Conservation (phyloP, 2,797 vertebrate species). For the Brachyalestes nurse region DNA sequence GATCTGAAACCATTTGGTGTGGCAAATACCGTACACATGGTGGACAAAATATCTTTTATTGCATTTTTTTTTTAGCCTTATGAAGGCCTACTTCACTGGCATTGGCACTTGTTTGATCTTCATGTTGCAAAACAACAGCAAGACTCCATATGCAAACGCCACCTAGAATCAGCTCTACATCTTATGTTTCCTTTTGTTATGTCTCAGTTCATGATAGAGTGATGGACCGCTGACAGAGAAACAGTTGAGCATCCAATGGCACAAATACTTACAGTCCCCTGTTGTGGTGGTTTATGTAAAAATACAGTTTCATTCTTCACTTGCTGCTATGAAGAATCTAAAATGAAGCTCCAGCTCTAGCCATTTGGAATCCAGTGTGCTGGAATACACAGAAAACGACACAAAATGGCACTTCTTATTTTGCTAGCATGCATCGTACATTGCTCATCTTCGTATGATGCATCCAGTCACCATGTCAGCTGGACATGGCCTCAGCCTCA, state of each 20-base stretch:
- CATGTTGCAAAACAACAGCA: neutral
- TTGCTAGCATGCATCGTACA: neutral
- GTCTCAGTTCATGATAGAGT: neutral
- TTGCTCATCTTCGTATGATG: neutral
- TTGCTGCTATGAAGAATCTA: neutral
- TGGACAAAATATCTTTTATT: neutral
- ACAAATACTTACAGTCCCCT: neutral
- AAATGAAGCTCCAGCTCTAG: no score
- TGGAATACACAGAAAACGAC: neutral
- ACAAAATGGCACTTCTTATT: neutral
- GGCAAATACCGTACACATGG: no score
- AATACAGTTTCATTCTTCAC: neutral
- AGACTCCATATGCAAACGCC: constrained; percentile 3
- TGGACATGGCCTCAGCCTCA: neutral
- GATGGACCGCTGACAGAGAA: neutral
- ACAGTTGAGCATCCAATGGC: neutral
- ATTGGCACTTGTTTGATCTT: neutral
- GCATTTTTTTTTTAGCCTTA: neutral
- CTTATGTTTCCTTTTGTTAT: neutral
- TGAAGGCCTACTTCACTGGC: neutral
- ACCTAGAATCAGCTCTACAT: neutral
- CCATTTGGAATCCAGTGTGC: neutral
- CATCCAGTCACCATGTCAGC: neutral
- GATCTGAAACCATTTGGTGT: no score
- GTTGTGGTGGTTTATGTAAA: neutral